Base-by-base conservation (phyloP, 2,888 invertebrate species). In the Microctonus aethiopoides region DNA sequence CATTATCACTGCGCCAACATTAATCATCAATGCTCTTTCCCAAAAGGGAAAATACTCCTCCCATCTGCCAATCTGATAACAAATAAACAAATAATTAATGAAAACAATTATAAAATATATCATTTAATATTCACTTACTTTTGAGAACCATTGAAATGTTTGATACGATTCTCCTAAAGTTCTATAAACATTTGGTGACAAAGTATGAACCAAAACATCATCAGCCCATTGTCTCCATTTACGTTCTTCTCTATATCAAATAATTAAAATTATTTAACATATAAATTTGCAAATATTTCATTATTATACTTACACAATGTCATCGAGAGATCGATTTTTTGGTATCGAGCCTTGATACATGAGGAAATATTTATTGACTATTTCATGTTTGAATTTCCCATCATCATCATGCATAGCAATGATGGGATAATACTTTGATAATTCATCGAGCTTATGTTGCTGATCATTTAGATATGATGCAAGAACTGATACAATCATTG, bases 211-310 rank as follows among this genome's bases (percentile, higher is more conserved):
- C 1, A 98, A 89, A 51, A 93, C 92, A 61, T 91, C 90, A 85
- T 99, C 99, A 0, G 94, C 94, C 99, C 99, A 99, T 81, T 93
- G 91, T 60, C 99, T 90, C 99, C 99, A 99, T 81, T 95, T 93
- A 39, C 96, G 91, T 87, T 99, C 99, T 77, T 94, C 93, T 51
- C 97, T 97, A 52, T n/a, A 66, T 54, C 24, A 71, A 72, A 57
- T 36, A 68, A 64, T 34, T 41, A 54, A 41, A 51, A 61, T 29
- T 32, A 2, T 41, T 62, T 41, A 29, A 56, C 51, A 57, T 32
- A 51, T 5, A 67, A 57, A 72, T 36, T 34, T 29, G 52, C n/a
- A 67, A 63, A 51, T 13, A 46, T 51, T 11, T 57, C 20, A 9
- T 60, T 46, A 62, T 41, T 46, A 54, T 52, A 68, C 88, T 87